phyloP scores from a whole-genome alignment of 2,113 vertebrate genomes.

The Thunnus maccoyii region DNA sequence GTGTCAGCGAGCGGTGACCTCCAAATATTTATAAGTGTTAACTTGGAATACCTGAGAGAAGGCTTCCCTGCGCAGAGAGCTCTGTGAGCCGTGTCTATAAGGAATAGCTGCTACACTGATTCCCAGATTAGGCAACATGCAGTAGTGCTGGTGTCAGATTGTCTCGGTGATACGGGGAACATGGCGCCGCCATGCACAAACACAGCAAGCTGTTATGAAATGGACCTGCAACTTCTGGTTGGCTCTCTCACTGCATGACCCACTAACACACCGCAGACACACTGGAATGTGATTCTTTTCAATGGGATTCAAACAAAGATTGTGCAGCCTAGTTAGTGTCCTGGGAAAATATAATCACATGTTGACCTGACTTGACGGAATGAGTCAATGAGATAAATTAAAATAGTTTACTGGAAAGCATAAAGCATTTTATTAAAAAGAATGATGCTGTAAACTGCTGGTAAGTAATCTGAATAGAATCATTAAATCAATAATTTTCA shows the following conservation, averaged over 20 bases:
- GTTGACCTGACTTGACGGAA: not conserved
- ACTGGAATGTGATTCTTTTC: slow-evolving; percentile 36
- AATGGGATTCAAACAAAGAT: slow-evolving; percentile 26
- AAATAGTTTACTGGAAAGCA: not conserved
- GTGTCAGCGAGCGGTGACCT: slow-evolving; percentile 33
- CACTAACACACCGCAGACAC: slow-evolving; percentile 35
- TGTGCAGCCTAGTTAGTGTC: not conserved
- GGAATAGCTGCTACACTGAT: slow-evolving; percentile 46
- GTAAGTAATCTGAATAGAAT: not conserved
- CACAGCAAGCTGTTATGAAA: slow-evolving; percentile 71
- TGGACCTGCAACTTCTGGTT: slow-evolving; percentile 45
- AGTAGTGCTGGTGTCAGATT: slow-evolving; percentile 66
- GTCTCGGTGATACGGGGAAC: slow-evolving; percentile 62
- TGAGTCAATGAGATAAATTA: slow-evolving; percentile 9
- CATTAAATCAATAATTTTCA: not conserved
- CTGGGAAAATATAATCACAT: not conserved
- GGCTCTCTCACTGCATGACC: slow-evolving; percentile 18
- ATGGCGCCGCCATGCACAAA: slow-evolving; percentile 71
- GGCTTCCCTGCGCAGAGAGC: not conserved
- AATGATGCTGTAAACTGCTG: not conserved
- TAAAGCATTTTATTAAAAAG: not conserved
- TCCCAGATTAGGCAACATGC: slow-evolving; percentile 53
- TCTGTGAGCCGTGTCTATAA: slow-evolving; percentile 6
- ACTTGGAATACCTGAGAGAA: not conserved
- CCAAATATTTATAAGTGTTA: slow-evolving; percentile 27